Percentiles rank a stretch among this genome's conserved stretches.
phyloP scores from a whole-genome alignment of 2,797 vertebrate species.

The Steatocranus sp. region DNA sequence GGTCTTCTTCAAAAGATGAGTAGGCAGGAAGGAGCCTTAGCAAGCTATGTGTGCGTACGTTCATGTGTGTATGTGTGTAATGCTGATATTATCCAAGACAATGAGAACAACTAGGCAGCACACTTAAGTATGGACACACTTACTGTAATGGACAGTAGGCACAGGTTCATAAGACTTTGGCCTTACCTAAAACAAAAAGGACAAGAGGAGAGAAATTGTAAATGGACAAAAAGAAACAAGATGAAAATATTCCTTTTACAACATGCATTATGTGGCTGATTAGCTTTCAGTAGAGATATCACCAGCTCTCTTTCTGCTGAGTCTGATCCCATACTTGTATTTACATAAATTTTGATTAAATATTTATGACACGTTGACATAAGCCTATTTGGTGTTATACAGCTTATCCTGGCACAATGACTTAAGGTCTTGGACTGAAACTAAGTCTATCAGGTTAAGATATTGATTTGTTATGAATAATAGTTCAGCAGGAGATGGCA shows the following conservation, averaged over 20 bases:
- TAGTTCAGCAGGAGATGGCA: neutral
- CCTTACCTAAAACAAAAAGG: conserved; percentile 34
- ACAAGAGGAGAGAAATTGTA: neutral
- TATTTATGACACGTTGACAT: neutral
- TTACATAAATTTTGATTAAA: neutral
- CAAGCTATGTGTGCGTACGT: neutral
- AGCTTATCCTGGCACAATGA: neutral
- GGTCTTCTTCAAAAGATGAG: conserved; percentile 30
- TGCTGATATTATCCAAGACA: neutral
- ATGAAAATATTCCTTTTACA: neutral
- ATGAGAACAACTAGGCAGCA: neutral
- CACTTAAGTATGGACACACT: neutral
- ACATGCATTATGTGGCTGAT: neutral
- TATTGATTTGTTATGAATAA: neutral
- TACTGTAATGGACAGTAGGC: neutral
- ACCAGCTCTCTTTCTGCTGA: neutral
- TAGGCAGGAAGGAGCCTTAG: conserved; percentile 5
- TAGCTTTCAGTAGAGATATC: neutral
- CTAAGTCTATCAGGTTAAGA: neutral
- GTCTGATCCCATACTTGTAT: neutral
- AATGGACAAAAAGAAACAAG: neutral
- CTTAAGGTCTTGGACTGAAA: neutral
- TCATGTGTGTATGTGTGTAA: neutral
- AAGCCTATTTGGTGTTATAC: neutral
- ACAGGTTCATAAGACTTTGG: neutral